phyloP scores from a whole-genome alignment of 1,140 invertebrate species.

The Hermatobates lingyangjiaoensis region DNA sequence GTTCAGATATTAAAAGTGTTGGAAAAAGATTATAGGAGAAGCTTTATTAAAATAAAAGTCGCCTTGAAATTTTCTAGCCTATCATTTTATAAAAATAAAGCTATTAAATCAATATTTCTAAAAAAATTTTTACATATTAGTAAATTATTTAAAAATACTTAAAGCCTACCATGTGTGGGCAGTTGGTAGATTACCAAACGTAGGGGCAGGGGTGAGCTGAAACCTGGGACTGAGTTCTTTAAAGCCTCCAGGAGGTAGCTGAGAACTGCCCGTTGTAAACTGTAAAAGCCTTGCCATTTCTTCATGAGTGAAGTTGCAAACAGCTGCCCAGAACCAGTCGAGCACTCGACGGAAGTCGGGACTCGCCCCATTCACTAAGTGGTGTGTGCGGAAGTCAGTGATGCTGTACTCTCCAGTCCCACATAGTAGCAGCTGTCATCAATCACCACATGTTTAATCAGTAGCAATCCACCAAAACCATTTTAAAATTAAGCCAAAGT shows the following conservation, averaged over 20 bases:
- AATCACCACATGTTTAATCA: too few species aligned
- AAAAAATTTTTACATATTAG: not conserved
- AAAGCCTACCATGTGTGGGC: constrained; percentile 69
- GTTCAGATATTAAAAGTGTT: too few species aligned
- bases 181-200: constrained; percentile 74
- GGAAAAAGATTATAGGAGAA: too few species aligned
- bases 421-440: constrained; percentile 66
- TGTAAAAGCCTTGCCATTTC: constrained; percentile 84
- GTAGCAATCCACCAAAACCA: too few species aligned
- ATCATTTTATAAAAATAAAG: constrained; percentile 1
- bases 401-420: constrained; percentile 85
- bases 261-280: constrained; percentile 84
- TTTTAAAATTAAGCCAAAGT: too few species aligned
- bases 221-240: constrained; percentile 74
- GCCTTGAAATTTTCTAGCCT: not conserved
- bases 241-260: constrained; percentile 77
- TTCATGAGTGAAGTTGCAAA: constrained; percentile 77
- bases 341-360: constrained; percentile 66
- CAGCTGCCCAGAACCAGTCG: constrained; percentile 87
- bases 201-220: constrained; percentile 74
- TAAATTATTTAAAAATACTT: not conserved
- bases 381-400: constrained; percentile 70
- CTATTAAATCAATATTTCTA: not conserved
- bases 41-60: not conserved
- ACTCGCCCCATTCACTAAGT: constrained; percentile 65